Evolutionary conservation across 2,113 vertebrate species (phyloP).

Genomic region (Noturus placidus): DNA sequence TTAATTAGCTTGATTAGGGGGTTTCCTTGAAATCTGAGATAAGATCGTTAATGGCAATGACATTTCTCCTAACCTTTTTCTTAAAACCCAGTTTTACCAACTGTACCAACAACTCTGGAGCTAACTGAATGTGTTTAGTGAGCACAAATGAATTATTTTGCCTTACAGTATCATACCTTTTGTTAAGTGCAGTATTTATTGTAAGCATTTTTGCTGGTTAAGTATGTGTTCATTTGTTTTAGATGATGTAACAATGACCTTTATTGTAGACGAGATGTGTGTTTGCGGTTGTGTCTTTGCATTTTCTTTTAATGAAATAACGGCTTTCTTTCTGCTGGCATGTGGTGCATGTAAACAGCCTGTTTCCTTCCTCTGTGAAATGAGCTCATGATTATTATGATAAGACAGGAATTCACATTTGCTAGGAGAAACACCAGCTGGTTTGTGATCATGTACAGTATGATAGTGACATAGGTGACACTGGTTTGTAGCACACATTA

Average conservation of each 20-base stretch:
- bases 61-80: not conserved
- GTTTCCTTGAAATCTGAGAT: not conserved
- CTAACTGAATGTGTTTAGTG: not conserved
- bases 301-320: not conserved
- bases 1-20: not conserved
- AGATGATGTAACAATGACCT: not conserved
- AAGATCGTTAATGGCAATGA: not conserved
- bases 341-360: not conserved
- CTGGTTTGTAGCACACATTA: not conserved
- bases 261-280: not conserved
- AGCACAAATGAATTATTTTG: not conserved
- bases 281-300: not conserved
- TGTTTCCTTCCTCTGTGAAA: not conserved
- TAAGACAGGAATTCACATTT: not conserved
- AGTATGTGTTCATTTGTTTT: not conserved
- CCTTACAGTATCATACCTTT: not conserved
- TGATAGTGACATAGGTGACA: not conserved
- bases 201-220: not conserved
- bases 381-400: not conserved
- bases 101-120: not conserved
- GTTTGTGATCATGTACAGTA: not conserved
- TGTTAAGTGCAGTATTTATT: not conserved
- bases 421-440: not conserved
- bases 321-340: not conserved
- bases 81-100: not conserved